Conservation (phyloP, 2,797 vertebrate genomes). For the Sebastolobus altivelis region DNA sequence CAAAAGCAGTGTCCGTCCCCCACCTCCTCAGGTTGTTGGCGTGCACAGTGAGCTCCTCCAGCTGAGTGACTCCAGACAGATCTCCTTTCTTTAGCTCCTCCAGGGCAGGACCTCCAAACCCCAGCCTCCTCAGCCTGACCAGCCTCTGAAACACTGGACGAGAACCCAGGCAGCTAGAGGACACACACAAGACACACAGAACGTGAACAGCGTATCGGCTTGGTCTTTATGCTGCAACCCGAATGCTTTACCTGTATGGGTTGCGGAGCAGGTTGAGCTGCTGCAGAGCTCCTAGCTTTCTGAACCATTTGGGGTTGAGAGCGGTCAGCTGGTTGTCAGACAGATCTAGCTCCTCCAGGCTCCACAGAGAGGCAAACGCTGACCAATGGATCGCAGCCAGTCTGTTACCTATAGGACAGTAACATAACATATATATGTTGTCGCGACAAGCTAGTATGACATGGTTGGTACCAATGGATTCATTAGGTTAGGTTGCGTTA, state of each 20-base stretch:
- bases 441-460: too few species aligned
- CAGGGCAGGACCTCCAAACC: slow-evolving; percentile 64
- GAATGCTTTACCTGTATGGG: slow-evolving; percentile 64
- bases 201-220: neutral
- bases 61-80: slow-evolving; percentile 60
- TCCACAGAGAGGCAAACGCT: slow-evolving; percentile 64
- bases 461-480: too few species aligned
- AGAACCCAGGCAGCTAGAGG: slow-evolving; percentile 52
- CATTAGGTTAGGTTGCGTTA: too few species aligned
- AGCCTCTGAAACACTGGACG: slow-evolving; percentile 34
- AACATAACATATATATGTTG: neutral
- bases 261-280: slow-evolving; percentile 70
- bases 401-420: slow-evolving; percentile 52
- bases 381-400: slow-evolving; percentile 42
- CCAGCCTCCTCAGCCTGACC: slow-evolving; percentile 53
- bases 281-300: slow-evolving; percentile 47
- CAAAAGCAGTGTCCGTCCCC: neutral
- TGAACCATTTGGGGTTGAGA: slow-evolving; percentile 64
- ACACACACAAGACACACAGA: neutral
- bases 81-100: slow-evolving; percentile 57
- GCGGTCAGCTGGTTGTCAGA: slow-evolving; percentile 63
- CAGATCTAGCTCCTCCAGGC: slow-evolving; percentile 65
- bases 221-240: neutral
- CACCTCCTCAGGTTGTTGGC: slow-evolving; percentile 70
- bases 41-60: slow-evolving; percentile 66